Evolutionary conservation across 2,888 invertebrate genomes (phyloP), one percentile per base, ranked within the genome.

Genomic region (Tetropium fuscum): DNA sequence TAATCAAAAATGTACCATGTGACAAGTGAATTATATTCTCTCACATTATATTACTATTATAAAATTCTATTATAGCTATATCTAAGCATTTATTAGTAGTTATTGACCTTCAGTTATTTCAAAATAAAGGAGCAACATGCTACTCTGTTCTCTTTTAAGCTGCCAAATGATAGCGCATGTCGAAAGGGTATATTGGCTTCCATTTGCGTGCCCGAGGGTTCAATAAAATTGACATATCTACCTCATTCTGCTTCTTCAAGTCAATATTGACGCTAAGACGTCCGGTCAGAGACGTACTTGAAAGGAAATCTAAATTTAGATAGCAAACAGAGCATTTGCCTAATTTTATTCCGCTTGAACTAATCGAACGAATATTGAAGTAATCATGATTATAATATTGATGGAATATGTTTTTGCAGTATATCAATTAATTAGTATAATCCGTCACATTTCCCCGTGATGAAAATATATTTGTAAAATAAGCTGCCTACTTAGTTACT

Each of bases 251-350:
- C 48, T 55, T 48, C 41, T 56, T 41, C 41, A 11, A 48, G 64
- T 70, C 70, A 69, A 70, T 70, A 70, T 70, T 70, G 64, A 69
- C 66, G 63, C 48, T 20, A 19, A 48, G 48, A 48, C 16, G 27
- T 7, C 10, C 16, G 45, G 45, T 30, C 30, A 18, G 6, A 30
- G 45, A 45, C 19, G 30, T n/a, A 18, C 18, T 27, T 16, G 30
- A 8, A 18, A 45, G 30, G 32, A 45, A 27, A 45, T 16, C 16
- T 45, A 45, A 25, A 27, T 30, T 45, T 30, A 18, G 18, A 10
- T 30, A 10, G 27, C 30, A 45, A 45, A 45, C 30, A 45, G 30
- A 16, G 45, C 30, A 7, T 30, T 45, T 16, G 25, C n/a, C n/a
- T n/a, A n/a, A n/a, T n/a, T n/a, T n/a, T n/a, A n/a, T n/a, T n/a